phyloP scores from a whole-genome alignment of 1,140 invertebrate genomes.

The Apis florea region DNA sequence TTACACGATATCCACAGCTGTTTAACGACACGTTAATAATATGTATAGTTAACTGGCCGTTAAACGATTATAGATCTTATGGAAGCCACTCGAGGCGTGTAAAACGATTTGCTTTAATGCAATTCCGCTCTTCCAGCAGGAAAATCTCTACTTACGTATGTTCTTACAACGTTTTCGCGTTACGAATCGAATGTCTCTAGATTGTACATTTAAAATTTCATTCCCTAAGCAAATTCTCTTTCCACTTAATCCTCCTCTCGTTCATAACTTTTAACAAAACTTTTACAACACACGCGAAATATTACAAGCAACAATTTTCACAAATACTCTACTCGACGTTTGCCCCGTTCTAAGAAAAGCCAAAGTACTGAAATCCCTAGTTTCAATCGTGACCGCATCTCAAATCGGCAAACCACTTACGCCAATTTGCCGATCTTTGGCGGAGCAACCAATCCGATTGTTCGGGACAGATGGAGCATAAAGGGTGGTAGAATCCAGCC shows the following conservation, averaged over 20 bases:
- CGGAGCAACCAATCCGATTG: background rate
- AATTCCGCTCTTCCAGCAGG: conserved; percentile 32
- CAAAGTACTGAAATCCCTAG: too few species aligned
- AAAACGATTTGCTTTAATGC: conserved; percentile 58
- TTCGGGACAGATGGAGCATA: conserved; percentile 15
- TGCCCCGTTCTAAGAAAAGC: too few species aligned
- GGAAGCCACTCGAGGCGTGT: conserved; percentile 49
- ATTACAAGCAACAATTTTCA: too few species aligned
- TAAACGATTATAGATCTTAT: conserved; percentile 62
- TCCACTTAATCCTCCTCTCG: too few species aligned
- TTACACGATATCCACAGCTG: conserved; percentile 43
- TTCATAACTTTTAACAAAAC: too few species aligned
- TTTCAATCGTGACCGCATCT: too few species aligned
- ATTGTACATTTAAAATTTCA: background rate
- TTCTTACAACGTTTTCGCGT: background rate
- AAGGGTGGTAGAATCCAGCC: conserved; percentile 1
- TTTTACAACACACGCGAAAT: too few species aligned
- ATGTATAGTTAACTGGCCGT: conserved; percentile 57
- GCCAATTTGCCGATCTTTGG: too few species aligned
- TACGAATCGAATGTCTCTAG: too few species aligned
- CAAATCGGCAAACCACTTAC: too few species aligned
- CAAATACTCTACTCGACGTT: too few species aligned
- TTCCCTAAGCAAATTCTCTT: background rate
- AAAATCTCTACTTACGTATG: background rate
- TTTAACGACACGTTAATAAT: conserved; percentile 62